These are phyloP conservation scores for Rhamphomyia laevipes DNA, from an alignment of 2,888 invertebrate species.

Conservation along the genomic window DNA sequence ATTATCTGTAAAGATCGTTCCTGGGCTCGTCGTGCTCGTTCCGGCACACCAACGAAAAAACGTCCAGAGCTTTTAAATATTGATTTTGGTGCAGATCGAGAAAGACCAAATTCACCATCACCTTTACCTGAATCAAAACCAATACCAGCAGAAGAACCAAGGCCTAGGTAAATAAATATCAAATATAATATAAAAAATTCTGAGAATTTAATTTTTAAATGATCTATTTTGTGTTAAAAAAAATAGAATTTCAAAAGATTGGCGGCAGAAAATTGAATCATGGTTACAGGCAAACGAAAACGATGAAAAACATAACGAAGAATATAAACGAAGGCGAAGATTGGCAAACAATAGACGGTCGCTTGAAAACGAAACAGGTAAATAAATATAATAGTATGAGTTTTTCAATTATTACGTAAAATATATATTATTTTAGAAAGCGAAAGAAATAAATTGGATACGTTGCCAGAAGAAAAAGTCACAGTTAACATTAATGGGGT, in stretches of 20 bases:
- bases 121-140: slow-evolving; percentile 45
- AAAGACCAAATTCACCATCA: slow-evolving; percentile 57
- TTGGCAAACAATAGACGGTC: slow-evolving; percentile 62
- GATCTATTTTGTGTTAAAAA: background rate
- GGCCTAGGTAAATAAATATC: slow-evolving; percentile 42
- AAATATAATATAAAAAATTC: background rate
- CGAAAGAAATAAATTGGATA: slow-evolving; percentile 62
- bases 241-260: slow-evolving; percentile 50
- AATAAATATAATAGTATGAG: background rate
- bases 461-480: slow-evolving; percentile 58
- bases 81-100: slow-evolving; percentile 60
- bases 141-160: slow-evolving; percentile 37
- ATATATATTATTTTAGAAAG: slow-evolving; percentile 47
- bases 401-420: background rate
- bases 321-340: slow-evolving; percentile 52
- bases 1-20: slow-evolving; percentile 55
- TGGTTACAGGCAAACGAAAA: slow-evolving; percentile 82
- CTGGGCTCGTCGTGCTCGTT: slow-evolving; percentile 67
- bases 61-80: slow-evolving; percentile 66
- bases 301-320: slow-evolving; percentile 61
- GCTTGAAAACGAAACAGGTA: slow-evolving; percentile 77
- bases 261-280: slow-evolving; percentile 83
- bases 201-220: background rate
- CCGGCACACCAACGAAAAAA: slow-evolving; percentile 55
- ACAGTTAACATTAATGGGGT: slow-evolving; percentile 20